These are phyloP conservation scores for Poecile atricapillus DNA, from an alignment of 2,113 vertebrate species.

Conservation along the genomic window DNA sequence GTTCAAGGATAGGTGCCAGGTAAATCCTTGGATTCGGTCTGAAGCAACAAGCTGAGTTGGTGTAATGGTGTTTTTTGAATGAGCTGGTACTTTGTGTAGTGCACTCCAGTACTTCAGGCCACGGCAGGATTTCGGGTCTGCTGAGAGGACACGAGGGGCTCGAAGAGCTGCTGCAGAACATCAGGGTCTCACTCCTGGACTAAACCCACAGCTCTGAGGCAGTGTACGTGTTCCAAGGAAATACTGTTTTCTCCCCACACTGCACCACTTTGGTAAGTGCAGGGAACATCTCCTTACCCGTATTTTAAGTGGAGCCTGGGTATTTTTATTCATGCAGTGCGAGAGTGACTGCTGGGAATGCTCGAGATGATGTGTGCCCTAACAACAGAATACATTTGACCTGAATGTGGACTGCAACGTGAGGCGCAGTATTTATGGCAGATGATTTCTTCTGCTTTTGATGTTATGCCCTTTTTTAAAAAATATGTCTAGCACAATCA, in stretches of 20 bases:
- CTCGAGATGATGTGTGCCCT: background rate
- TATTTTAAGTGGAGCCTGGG: background rate
- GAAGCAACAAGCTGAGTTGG: background rate
- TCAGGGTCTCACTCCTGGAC: rapidly evolving
- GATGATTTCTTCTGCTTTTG: background rate
- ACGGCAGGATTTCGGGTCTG: background rate
- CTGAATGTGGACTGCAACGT: background rate
- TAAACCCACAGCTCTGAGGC: background rate
- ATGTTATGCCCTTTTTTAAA: background rate
- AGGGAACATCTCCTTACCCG: background rate
- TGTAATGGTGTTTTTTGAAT: background rate
- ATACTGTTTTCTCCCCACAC: rapidly evolving
- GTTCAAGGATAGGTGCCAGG: background rate
- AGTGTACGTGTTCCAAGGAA: background rate
- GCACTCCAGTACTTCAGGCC: rapidly evolving
- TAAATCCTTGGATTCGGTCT: background rate
- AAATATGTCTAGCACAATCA: background rate
- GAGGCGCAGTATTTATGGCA: background rate
- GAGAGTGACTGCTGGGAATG: background rate
- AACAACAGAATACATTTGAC: background rate
- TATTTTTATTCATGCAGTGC: background rate
- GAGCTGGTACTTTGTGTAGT: background rate
- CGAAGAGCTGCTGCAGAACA: background rate
- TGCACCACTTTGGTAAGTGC: background rate
- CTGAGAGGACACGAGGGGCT: rapidly evolving